These are phyloP conservation scores for Cantharis flavilabris DNA, from an alignment of 2,888 invertebrate genomes.

Conservation along the genomic window DNA sequence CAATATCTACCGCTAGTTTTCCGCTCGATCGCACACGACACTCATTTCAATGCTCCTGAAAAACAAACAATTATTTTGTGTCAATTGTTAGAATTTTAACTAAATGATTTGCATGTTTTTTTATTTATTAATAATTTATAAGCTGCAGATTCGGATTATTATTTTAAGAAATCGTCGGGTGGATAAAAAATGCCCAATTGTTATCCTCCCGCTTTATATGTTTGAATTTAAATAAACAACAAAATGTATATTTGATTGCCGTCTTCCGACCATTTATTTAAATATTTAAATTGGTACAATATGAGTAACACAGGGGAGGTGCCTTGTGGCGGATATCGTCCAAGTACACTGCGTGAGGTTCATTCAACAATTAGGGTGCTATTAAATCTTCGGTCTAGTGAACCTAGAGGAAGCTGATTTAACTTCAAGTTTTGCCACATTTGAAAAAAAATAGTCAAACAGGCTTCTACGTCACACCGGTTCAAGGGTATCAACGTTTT, in stretches of 20 bases:
- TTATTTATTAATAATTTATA: background rate
- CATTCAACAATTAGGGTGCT: constrained; percentile 25
- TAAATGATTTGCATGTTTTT: constrained; percentile 5
- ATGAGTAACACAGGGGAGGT: constrained; percentile 22
- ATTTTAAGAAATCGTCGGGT: background rate
- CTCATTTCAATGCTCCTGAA: constrained; percentile 24
- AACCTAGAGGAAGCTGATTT: constrained; percentile 27
- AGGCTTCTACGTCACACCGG: background rate
- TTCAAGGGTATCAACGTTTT: background rate
- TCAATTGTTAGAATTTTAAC: constrained; percentile 28
- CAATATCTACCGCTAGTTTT: constrained; percentile 31
- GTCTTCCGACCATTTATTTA: constrained; percentile 15
- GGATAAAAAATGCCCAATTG: background rate
- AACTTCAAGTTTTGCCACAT: constrained; percentile 10
- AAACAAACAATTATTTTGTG: constrained; percentile 28
- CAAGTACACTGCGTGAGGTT: constrained; percentile 28
- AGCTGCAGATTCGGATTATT: background rate
- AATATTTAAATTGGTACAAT: constrained; percentile 14
- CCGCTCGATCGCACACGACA: constrained; percentile 26
- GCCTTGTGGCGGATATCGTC: constrained; percentile 20
- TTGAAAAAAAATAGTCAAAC: constrained; percentile 2
- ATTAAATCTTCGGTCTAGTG: constrained; percentile 32
- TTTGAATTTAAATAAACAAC: background rate
- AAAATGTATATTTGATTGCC: constrained; percentile 8
- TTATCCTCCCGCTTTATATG: background rate